Conservation (phyloP, 2,113 vertebrate species). For the Chloropsis hardwickii region DNA sequence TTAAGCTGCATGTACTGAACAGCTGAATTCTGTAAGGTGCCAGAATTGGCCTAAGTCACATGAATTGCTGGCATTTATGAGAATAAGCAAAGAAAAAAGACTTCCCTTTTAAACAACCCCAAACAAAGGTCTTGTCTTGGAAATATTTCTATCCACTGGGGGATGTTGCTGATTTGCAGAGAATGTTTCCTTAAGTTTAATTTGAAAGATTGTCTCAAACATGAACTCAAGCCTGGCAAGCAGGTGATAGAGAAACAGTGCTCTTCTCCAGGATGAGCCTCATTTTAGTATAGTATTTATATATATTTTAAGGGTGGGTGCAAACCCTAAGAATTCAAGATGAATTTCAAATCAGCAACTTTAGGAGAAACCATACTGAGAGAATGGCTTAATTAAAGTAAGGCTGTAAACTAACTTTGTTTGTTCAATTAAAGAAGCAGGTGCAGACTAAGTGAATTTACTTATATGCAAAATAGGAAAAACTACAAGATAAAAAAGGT, state of each 20-base stretch:
- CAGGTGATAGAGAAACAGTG: background rate
- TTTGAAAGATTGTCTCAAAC: background rate
- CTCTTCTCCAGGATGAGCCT: background rate
- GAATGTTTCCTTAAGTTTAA: background rate
- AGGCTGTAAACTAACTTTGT: background rate
- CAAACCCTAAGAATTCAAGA: background rate
- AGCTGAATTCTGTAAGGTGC: background rate
- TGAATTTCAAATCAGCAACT: background rate
- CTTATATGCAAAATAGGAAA: background rate
- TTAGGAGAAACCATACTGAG: background rate
- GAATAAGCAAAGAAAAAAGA: background rate
- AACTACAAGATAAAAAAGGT: background rate
- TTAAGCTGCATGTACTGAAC: background rate
- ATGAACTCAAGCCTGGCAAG: background rate
- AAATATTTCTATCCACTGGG: background rate
- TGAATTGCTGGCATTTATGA: background rate
- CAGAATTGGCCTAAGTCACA: background rate
- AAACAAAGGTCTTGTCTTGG: background rate
- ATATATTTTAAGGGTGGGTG: background rate
- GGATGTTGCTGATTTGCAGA: background rate
- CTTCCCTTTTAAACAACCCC: background rate
- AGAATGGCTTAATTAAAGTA: background rate
- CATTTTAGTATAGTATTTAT: background rate
- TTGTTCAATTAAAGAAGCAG: background rate
- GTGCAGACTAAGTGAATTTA: background rate